phyloP scores from a whole-genome alignment of 2,113 vertebrate species.

The Eulacestoma nigropectus region DNA sequence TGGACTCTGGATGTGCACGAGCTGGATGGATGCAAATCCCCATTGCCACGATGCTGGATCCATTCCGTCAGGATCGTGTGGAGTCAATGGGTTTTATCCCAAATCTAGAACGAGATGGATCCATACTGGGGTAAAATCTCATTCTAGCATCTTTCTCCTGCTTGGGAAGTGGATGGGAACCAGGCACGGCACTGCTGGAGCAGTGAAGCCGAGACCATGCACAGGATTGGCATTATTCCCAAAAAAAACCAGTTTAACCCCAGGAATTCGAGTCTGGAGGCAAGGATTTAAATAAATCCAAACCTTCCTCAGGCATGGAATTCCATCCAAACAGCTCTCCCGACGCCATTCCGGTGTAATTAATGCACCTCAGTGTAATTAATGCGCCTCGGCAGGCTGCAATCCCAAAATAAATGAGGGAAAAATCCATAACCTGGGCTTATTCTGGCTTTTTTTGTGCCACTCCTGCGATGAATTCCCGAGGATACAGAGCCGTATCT shows the following conservation, averaged over 20 bases:
- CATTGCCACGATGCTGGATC: rapidly evolving
- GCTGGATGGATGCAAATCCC: neutral
- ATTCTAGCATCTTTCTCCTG: neutral
- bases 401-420: neutral
- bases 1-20: neutral
- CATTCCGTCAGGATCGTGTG: neutral
- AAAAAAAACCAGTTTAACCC: neutral
- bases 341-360: neutral
- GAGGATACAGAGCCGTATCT: conserved; percentile 21
- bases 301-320: neutral
- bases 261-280: neutral
- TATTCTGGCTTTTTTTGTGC: neutral
- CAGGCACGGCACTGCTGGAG: rapidly evolving
- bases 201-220: neutral
- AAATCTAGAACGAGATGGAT: neutral
- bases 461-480: neutral
- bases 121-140: neutral
- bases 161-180: neutral
- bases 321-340: neutral
- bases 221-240: neutral
- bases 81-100: neutral
- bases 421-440: neutral
- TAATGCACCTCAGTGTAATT: neutral
- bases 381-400: neutral
- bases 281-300: neutral